These are phyloP conservation scores for Drosophila neotestacea DNA, from an alignment of 2,888 invertebrate species.

Conservation along the genomic window DNA sequence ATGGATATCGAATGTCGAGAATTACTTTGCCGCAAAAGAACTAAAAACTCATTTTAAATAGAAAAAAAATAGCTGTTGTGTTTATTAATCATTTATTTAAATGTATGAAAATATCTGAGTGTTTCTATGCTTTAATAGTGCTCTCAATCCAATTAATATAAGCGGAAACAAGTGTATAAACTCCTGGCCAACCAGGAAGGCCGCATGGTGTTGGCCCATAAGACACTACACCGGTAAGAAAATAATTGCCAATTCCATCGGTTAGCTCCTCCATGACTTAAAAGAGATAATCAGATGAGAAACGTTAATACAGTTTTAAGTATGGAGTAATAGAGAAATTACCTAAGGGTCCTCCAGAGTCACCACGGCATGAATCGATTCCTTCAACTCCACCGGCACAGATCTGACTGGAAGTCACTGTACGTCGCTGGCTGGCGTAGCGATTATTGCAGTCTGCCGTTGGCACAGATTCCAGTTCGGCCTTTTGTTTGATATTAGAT, in stretches of 20 bases:
- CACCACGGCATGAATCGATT: conserved; percentile 87
- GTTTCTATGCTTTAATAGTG: conserved; percentile 75
- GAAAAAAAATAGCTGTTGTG: background rate
- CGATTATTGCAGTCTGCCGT: conserved; percentile 86
- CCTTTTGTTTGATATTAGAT: conserved; percentile 87
- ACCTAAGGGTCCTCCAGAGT: conserved; percentile 87
- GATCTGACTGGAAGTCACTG: conserved; percentile 86
- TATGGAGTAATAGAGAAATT: background rate
- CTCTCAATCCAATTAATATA: conserved; percentile 87
- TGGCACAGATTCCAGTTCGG: conserved; percentile 85
- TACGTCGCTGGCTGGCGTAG: conserved; percentile 86
- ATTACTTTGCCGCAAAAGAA: conserved; percentile 8
- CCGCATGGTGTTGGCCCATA: conserved; percentile 89
- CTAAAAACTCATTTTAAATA: background rate
- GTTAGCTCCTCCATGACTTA: conserved; percentile 84
- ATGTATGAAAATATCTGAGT: background rate
- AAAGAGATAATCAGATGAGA: background rate
- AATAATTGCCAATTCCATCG: conserved; percentile 86
- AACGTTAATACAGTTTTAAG: background rate
- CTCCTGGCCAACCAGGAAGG: conserved; percentile 87
- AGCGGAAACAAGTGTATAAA: conserved; percentile 87
- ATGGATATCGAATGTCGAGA: background rate
- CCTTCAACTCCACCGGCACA: conserved; percentile 87
- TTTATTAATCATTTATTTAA: conserved; percentile 16
- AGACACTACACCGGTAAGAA: conserved; percentile 87